Evolutionary conservation across 2,113 vertebrate species (phyloP).

Genomic region (Petrocephalus zakoni): DNA sequence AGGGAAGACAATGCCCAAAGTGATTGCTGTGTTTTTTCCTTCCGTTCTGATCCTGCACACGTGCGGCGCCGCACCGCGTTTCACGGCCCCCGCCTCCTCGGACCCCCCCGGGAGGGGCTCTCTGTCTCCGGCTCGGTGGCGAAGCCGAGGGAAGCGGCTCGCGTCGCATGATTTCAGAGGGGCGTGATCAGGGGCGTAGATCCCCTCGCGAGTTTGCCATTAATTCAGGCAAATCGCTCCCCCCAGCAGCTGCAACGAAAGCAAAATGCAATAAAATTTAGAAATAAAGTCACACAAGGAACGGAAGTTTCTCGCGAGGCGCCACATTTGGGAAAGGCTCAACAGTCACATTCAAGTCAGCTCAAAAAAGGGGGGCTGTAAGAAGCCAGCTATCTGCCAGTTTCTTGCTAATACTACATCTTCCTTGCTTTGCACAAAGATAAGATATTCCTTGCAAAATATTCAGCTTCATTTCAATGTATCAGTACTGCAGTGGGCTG

Average conservation of each 20-base stretch:
- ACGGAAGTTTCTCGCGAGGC: neutral
- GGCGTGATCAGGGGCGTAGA: conserved; percentile 6
- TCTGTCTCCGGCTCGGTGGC: neutral
- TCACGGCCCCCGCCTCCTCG: conserved; percentile 48
- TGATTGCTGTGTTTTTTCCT: conserved; percentile 61
- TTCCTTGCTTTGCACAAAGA: neutral
- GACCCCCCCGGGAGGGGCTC: conserved; percentile 34
- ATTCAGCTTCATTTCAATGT: neutral
- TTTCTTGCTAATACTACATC: neutral
- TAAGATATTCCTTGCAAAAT: neutral
- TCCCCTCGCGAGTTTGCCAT: neutral
- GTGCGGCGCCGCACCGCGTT: conserved; percentile 53
- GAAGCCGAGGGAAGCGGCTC: conserved; percentile 3
- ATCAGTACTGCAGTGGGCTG: neutral
- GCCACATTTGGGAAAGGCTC: neutral
- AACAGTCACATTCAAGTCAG: neutral
- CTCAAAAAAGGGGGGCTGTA: neutral
- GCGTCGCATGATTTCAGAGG: conserved; percentile 11
- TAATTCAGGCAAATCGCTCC: conserved; percentile 14
- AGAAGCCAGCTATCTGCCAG: neutral
- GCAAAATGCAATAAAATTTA: neutral
- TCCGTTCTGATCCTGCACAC: conserved; percentile 21
- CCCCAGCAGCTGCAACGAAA: conserved; percentile 12
- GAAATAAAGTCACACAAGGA: neutral
- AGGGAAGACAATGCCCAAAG: conserved; percentile 60